Conservation (phyloP, 2,888 invertebrate species). For the Philereme vetulata region DNA sequence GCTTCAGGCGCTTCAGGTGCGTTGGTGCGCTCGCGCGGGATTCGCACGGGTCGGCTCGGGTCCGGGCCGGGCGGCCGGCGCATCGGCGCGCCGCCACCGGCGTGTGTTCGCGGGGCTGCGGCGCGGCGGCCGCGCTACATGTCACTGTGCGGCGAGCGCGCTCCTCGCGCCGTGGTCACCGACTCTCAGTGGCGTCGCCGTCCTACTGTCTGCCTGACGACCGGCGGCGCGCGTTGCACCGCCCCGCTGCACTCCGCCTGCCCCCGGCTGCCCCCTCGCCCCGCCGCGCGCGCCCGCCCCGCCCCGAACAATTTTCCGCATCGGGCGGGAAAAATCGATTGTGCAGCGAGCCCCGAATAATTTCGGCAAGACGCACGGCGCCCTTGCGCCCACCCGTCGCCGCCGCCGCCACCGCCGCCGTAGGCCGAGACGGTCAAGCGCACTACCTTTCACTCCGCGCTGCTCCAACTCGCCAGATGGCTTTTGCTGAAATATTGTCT, state of each 20-base stretch:
- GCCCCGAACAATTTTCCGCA: conserved; percentile 83
- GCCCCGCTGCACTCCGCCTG: conserved; percentile 82
- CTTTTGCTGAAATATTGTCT: conserved; percentile 13
- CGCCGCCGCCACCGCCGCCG: conserved; percentile 36
- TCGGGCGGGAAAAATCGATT: conserved; percentile 84
- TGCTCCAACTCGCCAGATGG: conserved; percentile 24
- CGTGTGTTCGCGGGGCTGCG: conserved; percentile 73
- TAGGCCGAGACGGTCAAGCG: conserved; percentile 64
- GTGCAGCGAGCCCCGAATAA: conserved; percentile 83
- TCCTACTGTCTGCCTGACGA: conserved; percentile 81
- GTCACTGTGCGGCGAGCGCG: conserved; percentile 81
- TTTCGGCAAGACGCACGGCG: conserved; percentile 84
- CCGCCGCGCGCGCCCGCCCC: conserved; percentile 72
- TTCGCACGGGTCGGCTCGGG: conserved; percentile 54
- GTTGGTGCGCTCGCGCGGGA: conserved; percentile 55
- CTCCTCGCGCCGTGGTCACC: conserved; percentile 81
- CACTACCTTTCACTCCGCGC: conserved; percentile 60
- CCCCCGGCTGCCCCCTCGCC: conserved; percentile 66
- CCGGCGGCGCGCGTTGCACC: conserved; percentile 81
- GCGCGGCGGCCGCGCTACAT: conserved; percentile 80
- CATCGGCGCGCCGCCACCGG: conserved; percentile 79
- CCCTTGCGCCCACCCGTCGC: conserved; percentile 71
- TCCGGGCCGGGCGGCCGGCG: conserved; percentile 76
- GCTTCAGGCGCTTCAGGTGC: conserved; percentile 64
- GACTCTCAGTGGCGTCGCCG: conserved; percentile 83